Conservation (phyloP, 2,888 invertebrate genomes). For the Heliconius hortense region DNA sequence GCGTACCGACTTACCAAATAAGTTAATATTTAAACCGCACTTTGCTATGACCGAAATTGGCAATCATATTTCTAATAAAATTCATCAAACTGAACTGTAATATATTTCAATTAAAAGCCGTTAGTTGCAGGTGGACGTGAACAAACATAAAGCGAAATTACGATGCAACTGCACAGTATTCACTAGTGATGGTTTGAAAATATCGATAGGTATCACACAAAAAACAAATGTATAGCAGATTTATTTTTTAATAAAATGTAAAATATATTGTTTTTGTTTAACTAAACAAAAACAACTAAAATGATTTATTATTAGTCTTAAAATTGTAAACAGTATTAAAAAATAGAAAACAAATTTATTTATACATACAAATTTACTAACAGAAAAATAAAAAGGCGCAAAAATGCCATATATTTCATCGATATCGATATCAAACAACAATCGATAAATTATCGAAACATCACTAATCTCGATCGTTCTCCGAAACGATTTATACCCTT, state of each 20-base stretch:
- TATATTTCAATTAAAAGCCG: constrained; percentile 63
- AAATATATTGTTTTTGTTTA: no score
- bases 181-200: not conserved
- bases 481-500: constrained; percentile 43
- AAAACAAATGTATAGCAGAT: no score
- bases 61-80: constrained; percentile 18
- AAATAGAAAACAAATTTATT: no score
- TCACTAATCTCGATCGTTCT: constrained; percentile 10
- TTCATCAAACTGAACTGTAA: constrained; percentile 34
- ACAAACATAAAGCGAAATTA: constrained; percentile 50
- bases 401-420: not conserved
- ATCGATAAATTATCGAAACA: not conserved
- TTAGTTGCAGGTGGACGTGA: constrained; percentile 50
- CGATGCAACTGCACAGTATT: constrained; percentile 23
- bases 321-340: no score
- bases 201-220: not conserved
- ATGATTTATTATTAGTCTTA: no score
- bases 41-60: not conserved
- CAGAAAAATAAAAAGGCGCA: not conserved
- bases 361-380: no score
- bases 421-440: not conserved
- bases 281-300: no score
- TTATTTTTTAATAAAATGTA: no score
- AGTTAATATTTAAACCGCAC: not conserved
- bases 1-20: not conserved